These are phyloP conservation scores for Vulpes lagopus DNA, from an alignment of 2,113 vertebrate genomes.

Conservation along the genomic window DNA sequence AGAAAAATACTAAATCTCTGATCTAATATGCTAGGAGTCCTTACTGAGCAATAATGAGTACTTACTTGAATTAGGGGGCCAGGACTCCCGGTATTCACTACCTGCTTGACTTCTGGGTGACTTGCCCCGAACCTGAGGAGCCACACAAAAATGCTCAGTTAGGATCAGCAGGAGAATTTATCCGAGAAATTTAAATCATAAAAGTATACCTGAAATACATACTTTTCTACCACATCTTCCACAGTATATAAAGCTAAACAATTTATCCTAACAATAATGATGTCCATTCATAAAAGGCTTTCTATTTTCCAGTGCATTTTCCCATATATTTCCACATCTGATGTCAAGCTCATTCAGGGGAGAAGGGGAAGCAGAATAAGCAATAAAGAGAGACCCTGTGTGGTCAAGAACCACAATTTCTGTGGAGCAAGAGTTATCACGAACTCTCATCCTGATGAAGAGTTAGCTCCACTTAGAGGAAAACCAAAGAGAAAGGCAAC, in stretches of 20 bases:
- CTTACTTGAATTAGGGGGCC: slow-evolving; percentile 94
- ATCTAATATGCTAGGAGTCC: not conserved
- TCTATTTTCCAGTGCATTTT: not conserved
- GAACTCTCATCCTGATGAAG: not conserved
- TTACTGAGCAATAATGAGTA: not conserved
- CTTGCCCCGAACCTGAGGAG: slow-evolving; percentile 90
- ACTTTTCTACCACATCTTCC: not conserved
- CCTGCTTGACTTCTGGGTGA: slow-evolving; percentile 89
- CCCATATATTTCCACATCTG: not conserved
- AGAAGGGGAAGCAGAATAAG: not conserved
- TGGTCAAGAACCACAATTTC: not conserved
- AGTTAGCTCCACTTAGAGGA: not conserved
- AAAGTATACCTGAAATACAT: not conserved
- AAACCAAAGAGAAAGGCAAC: slow-evolving; percentile 4
- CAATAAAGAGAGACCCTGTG: not conserved
- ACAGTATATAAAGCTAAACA: not conserved
- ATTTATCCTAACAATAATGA: not conserved
- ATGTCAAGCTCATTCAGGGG: not conserved
- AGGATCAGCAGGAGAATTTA: slow-evolving; percentile 23
- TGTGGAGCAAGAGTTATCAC: not conserved
- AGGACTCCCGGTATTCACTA: slow-evolving; percentile 90
- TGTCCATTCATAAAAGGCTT: not conserved
- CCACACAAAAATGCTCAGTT: slow-evolving; percentile 42
- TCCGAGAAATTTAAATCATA: slow-evolving; percentile 27
- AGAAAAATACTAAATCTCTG: not conserved